Evolutionary conservation across 2,113 vertebrate genomes (phyloP).

Genomic region (Tenebrosternarchus preto): DNA sequence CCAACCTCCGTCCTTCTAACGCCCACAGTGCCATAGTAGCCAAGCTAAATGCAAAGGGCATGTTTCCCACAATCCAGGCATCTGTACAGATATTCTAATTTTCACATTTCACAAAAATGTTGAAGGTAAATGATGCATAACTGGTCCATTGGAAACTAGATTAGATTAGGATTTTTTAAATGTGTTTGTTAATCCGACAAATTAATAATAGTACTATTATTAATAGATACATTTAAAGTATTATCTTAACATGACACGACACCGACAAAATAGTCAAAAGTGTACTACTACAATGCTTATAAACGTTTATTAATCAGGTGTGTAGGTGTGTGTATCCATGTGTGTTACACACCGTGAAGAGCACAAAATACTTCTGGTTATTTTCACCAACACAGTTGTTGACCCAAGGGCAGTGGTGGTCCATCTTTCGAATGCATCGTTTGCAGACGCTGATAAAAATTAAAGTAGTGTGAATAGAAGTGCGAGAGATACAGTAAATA

Average conservation of each 20-base stretch:
- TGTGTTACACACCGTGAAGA: conserved; percentile 93
- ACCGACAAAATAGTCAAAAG: background rate
- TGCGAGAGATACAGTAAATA: background rate
- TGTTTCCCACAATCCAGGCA: background rate
- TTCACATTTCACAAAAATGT: background rate
- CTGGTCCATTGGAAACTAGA: background rate
- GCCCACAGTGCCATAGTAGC: background rate
- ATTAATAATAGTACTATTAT: too few relatives aligned
- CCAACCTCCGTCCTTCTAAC: background rate
- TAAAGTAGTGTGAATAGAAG: background rate
- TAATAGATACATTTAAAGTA: background rate
- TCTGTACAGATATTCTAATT: background rate
- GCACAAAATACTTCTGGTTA: conserved; percentile 99
- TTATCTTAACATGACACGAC: background rate
- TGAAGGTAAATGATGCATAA: background rate
- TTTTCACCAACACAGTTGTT: conserved; percentile 99
- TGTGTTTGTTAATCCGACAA: too few relatives aligned
- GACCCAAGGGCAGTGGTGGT: conserved; percentile 99
- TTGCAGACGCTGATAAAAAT: conserved; percentile 87
- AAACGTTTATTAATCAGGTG: background rate
- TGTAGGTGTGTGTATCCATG: background rate
- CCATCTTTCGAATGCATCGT: conserved; percentile 98
- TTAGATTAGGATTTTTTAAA: background rate
- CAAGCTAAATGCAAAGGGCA: background rate
- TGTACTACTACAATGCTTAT: background rate